Conservation (phyloP, 2,797 vertebrate genomes). For the Megalops cyprinoides region DNA sequence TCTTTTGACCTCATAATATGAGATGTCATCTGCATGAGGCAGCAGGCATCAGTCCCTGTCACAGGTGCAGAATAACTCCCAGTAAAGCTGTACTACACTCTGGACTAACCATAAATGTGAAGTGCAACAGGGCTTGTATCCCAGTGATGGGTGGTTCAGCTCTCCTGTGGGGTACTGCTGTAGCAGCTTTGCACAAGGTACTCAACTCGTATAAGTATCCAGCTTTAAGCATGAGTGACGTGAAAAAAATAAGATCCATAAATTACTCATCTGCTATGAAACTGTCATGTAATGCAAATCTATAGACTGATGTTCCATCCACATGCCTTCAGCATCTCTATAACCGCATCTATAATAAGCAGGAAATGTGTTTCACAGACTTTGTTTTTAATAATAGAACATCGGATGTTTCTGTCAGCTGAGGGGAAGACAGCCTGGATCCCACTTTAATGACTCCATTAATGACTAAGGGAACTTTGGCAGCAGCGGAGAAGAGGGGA, state of each 20-base stretch:
- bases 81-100: too few relatives aligned
- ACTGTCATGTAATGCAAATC: background rate
- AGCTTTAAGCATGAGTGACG: background rate
- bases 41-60: too few relatives aligned
- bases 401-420: background rate
- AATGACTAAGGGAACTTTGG: background rate
- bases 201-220: background rate
- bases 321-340: too few relatives aligned
- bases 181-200: background rate
- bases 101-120: too few relatives aligned
- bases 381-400: constrained; percentile 2
- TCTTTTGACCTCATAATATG: too few relatives aligned
- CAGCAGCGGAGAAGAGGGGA: background rate
- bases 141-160: background rate
- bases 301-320: too few relatives aligned
- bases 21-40: too few relatives aligned
- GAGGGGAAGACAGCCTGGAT: background rate
- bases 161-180: background rate
- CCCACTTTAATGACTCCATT: background rate
- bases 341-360: background rate
- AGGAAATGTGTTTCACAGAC: background rate
- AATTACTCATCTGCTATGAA: background rate
- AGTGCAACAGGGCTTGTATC: background rate
- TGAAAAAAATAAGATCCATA: background rate
- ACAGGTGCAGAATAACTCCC: too few relatives aligned